Evolutionary conservation across 2,797 vertebrate genomes (phyloP).

Genomic region (Catharus ustulatus): DNA sequence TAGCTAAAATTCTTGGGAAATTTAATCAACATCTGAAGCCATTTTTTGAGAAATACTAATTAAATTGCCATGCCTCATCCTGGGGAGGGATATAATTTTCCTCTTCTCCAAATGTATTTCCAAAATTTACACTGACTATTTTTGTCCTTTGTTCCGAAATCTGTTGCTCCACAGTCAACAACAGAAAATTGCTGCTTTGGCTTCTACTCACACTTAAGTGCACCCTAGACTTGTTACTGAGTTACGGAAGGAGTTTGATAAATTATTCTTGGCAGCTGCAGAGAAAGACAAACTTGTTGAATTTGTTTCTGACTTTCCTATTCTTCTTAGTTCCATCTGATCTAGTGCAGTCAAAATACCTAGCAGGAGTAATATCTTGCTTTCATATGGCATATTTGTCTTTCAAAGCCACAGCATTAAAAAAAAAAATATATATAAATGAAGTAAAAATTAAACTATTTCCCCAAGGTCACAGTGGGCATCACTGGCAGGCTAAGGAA

Average conservation of each 20-base stretch:
- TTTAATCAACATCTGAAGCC: neutral
- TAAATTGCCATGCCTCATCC: neutral
- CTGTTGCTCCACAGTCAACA: neutral
- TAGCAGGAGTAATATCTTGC: neutral
- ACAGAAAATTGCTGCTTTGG: neutral
- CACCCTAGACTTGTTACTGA: neutral
- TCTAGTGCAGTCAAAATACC: neutral
- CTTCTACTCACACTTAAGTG: neutral
- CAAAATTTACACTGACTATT: neutral
- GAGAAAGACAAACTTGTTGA: neutral
- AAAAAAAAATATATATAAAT: neutral
- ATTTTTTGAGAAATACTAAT: neutral
- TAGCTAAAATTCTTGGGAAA: constrained; percentile 7
- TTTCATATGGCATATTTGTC: neutral
- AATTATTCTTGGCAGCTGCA: neutral
- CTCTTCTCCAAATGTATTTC: neutral
- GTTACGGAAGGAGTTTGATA: neutral
- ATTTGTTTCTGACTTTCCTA: neutral
- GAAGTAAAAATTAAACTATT: neutral
- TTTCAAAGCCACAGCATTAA: neutral
- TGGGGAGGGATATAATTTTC: neutral
- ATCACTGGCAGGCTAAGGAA: neutral
- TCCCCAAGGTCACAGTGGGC: neutral
- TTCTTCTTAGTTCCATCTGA: neutral
- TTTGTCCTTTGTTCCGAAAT: neutral